phyloP scores from a whole-genome alignment of 2,888 invertebrate genomes.

The Drosophila longiperda region DNA sequence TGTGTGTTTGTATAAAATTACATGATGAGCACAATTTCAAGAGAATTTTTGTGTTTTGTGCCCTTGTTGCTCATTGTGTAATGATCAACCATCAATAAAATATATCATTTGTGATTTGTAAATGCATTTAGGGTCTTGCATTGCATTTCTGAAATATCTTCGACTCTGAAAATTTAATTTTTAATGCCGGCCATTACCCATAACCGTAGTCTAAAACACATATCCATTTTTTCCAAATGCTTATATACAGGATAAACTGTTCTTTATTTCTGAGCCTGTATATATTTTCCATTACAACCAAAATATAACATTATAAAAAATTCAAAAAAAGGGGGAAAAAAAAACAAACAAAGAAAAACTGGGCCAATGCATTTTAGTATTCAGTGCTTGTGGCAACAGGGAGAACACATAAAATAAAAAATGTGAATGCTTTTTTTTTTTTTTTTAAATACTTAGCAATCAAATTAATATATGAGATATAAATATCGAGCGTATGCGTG shows the following conservation, averaged over 20 bases:
- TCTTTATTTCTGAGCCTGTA: constrained; percentile 33
- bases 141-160: background rate
- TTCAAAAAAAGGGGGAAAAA: too few species aligned
- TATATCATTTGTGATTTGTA: background rate
- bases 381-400: constrained; percentile 1
- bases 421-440: constrained; percentile 35
- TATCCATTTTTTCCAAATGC: background rate
- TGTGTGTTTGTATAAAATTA: background rate
- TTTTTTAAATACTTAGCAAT: constrained; percentile 44
- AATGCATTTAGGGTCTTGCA: background rate
- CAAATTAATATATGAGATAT: constrained; percentile 38
- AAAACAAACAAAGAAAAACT: constrained; percentile 16
- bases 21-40: background rate
- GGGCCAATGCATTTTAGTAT: background rate
- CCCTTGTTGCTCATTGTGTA: background rate
- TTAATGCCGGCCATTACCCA: background rate
- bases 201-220: background rate
- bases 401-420: constrained; percentile 16
- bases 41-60: background rate
- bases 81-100: background rate
- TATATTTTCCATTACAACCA: constrained; percentile 28
- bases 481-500: constrained; percentile 42
- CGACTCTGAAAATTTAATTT: background rate
- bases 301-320: too few species aligned
- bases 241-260: constrained; percentile 40